phyloP scores from a whole-genome alignment of 2,797 vertebrate genomes.

The Ctenochaetus hawaiiensis region DNA sequence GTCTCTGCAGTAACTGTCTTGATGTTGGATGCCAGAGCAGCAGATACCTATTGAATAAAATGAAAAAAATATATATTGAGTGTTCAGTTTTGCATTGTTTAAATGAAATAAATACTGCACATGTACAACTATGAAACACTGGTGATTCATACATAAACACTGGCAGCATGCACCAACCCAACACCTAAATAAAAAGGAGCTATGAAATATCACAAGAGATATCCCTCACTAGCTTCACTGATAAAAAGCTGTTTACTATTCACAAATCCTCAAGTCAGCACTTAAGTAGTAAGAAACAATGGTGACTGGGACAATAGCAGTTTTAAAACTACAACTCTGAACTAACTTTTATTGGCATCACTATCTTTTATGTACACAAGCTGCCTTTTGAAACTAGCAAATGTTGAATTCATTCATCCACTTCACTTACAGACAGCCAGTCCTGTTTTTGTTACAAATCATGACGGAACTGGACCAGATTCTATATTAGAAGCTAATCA shows the following conservation, averaged over 20 bases:
- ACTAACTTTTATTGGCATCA: no score
- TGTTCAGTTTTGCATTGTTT: not conserved
- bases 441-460: no score
- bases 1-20: conserved; percentile 53
- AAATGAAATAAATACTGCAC: no score
- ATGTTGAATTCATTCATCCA: no score
- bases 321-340: no score
- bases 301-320: not conserved
- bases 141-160: not conserved
- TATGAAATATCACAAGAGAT: not conserved
- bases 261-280: not conserved
- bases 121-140: not conserved
- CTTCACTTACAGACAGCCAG: no score
- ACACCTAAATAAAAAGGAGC: not conserved
- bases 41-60: conserved; percentile 59
- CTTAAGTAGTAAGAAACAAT: not conserved
- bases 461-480: no score
- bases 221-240: not conserved
- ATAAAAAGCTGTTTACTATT: not conserved
- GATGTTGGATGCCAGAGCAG: conserved; percentile 72
- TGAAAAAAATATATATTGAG: no score
- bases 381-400: no score
- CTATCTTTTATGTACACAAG: no score
- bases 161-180: not conserved
- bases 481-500: no score